Evolutionary conservation across 2,888 invertebrate species (phyloP), one percentile per base, ranked within the genome.

Genomic region (Megalurothrips usitatus): DNA sequence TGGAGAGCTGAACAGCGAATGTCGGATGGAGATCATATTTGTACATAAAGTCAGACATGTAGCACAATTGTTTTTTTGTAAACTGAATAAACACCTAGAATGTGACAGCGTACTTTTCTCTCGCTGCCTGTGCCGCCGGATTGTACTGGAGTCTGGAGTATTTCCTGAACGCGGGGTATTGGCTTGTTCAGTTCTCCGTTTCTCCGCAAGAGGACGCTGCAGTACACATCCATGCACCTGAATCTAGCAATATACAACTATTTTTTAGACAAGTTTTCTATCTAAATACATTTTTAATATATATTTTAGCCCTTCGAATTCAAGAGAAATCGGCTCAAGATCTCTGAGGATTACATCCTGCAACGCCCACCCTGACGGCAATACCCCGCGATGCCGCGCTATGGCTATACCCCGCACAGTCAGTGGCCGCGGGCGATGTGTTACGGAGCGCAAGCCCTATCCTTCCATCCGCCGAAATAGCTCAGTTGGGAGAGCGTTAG

Each of bases 401-500:
- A 6, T 17, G 14, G 19, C 14, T 19, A 12, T 19, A 58, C 58
- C 58, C 17, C 17, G 58, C 19, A 17, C 58, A 19, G 6, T 19
- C 19, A 19, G 52, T 12, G 14, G 52, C 19, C 52, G 10, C 1
- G 52, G 19, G 58, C 0, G 58, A 19, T 19, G 12, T 52, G 52
- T 19, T 6, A 6, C 19, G 58, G 14, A 6, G 58, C 19, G 58
- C 58, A 17, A 58, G 58, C 58, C 58, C 17, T 19, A 12, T 58
- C 58, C 19, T 19, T 58, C 10, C 58, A 58, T 58, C 58, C 14
- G 90, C 90, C 90, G 90, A 90, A 91, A 90, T 91, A 91, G 90
- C 90, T 90, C 90, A 90, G 90, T 90, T 88, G 90, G 90, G 90
- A 90, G 90, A 90, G 90, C 88, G 91, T 91, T 89, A 89, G 90